Evolutionary conservation across 2,888 invertebrate genomes (phyloP).

Genomic region (Patella pellucida): DNA sequence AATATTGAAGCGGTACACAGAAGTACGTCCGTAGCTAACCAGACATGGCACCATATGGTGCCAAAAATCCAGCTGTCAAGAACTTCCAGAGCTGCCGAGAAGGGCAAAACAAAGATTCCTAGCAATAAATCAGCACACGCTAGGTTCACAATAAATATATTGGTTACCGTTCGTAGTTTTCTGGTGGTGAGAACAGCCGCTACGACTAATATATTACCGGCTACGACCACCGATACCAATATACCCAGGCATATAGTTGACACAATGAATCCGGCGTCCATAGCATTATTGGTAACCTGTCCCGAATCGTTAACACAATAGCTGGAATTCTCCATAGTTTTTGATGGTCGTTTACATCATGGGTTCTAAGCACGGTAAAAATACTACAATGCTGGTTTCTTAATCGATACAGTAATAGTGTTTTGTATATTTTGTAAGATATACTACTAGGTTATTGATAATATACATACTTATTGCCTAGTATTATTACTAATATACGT

Average conservation of each 20-base stretch:
- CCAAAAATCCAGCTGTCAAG: constrained; percentile 89
- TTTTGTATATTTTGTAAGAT: too few species aligned
- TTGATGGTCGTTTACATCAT: too few species aligned
- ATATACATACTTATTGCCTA: too few species aligned
- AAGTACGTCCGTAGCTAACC: constrained; percentile 98
- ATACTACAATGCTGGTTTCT: too few species aligned
- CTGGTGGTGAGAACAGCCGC: constrained; percentile 88
- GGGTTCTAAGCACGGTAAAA: too few species aligned
- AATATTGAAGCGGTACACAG: constrained; percentile 98
- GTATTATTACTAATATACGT: too few species aligned
- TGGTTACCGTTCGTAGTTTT: constrained; percentile 94
- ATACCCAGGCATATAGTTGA: constrained; percentile 66
- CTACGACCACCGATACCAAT: constrained; percentile 89
- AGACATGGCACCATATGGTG: constrained; percentile 90
- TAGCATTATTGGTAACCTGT: constrained; percentile 7
- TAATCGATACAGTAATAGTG: too few species aligned
- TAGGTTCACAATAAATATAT: constrained; percentile 95
- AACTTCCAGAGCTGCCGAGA: constrained; percentile 93
- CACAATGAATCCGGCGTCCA: constrained; percentile 30
- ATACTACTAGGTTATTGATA: too few species aligned
- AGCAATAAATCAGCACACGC: constrained; percentile 96
- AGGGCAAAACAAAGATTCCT: constrained; percentile 94
- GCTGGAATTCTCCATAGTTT: constrained; percentile 3
- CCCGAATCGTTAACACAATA: constrained; percentile 16
- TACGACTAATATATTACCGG: constrained; percentile 93